Evolutionary conservation across 2,888 invertebrate genomes (phyloP), one percentile per base, ranked within the genome.

Genomic region (Caenorhabditis japonica): DNA sequence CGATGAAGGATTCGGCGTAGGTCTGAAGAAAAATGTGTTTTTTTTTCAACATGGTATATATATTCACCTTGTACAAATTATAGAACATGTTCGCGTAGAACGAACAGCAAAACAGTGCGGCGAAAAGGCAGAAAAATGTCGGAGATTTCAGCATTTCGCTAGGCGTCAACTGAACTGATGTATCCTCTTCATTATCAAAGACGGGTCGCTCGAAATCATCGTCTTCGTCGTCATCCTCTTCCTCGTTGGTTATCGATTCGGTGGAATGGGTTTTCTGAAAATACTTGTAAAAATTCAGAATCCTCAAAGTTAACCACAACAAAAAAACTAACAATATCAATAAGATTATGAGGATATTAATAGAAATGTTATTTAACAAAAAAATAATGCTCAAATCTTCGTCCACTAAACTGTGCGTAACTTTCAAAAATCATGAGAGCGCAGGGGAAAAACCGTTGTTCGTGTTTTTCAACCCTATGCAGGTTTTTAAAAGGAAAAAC

Each of bases 1-100:
- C 82, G 47, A 90, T 90, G 79, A 86, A 87, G 10, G 84, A 83
- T 66, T 85, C 83, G 4, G 82, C 86, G 49, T 80, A 86, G 8
- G 86, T 85, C 81, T 85, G 55, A 23, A 82, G 75, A n/a, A 17
- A 25, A 13, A 15, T 41, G 13, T 13, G 75, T n/a, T 25, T 62
- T 55, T 30, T 55, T 36, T 12, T 53, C 66, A 30, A 68, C 30
- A 25, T 23, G 5, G 5, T 10, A 10, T 7, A 10, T 10, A 10
- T 7, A 7, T 30, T 30, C 25, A 83, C 84, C 76, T 85, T 85
- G 52, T 85, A 84, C 15, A 84, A 68, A 56, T 84, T 85, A 64
- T 85, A 85, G 66, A 83, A 84, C 72, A 84, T 83, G 64, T 85
- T 85, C 1, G 85, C 86, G 59, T 86, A 86, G 62, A 86, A 86